phyloP scores from a whole-genome alignment of 2,797 vertebrate species.

The Nannoperca australis region DNA sequence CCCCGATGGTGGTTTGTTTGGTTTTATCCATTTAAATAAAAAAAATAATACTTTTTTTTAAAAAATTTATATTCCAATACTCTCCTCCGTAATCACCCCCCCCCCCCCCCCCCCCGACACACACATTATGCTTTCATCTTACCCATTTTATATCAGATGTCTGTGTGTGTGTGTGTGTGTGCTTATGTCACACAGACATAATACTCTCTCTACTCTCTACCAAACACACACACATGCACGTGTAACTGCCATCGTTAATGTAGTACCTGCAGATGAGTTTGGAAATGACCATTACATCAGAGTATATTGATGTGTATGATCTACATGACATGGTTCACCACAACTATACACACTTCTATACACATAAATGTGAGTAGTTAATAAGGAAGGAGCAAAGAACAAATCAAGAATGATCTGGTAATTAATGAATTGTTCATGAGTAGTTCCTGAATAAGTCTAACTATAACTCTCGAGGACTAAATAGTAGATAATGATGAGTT shows the following conservation, averaged over 20 bases:
- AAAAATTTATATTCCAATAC: too few species aligned
- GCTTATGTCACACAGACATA: background rate
- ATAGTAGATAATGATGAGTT: background rate
- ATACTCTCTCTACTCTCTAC: background rate
- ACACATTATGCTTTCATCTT: constrained; percentile 32
- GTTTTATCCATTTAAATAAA: too few species aligned
- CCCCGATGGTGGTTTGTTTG: too few species aligned
- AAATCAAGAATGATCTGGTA: background rate
- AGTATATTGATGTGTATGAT: background rate
- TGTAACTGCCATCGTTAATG: background rate
- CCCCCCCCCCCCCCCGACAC: background rate
- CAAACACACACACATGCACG: background rate
- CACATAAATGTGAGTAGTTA: background rate
- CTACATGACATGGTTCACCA: background rate
- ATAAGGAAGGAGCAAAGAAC: background rate
- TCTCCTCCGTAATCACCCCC: too few species aligned
- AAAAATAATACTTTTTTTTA: too few species aligned
- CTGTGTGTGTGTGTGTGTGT: constrained; percentile 2
- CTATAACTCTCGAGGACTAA: background rate
- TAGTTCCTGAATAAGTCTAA: background rate
- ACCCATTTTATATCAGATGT: constrained; percentile 19
- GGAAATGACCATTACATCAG: background rate
- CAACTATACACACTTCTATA: too few species aligned
- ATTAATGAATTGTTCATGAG: background rate
- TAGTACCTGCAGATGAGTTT: constrained; percentile 3